These are phyloP conservation scores for Cotesia chilonis DNA, from an alignment of 1,140 invertebrate species.

Conservation along the genomic window DNA sequence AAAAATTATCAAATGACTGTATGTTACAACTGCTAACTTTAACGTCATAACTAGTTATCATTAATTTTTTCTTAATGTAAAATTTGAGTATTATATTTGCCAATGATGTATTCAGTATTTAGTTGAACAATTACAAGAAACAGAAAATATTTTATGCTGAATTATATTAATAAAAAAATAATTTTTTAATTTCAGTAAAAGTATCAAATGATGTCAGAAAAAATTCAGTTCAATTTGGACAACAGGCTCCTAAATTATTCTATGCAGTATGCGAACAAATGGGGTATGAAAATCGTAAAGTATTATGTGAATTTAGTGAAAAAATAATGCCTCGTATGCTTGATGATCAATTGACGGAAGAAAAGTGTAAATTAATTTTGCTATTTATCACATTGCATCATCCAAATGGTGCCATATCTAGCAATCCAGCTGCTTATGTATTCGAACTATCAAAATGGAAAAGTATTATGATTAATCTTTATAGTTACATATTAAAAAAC, in stretches of 20 bases:
- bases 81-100: no score
- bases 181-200: constrained; percentile 40
- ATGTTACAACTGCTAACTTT: no score
- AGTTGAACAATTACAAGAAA: background rate
- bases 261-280: constrained; percentile 48
- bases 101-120: no score
- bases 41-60: no score
- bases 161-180: constrained; percentile 13
- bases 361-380: constrained; percentile 52
- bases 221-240: constrained; percentile 36
- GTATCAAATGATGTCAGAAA: constrained; percentile 40
- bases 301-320: constrained; percentile 54
- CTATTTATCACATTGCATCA: constrained; percentile 55
- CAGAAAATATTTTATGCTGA: background rate
- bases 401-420: constrained; percentile 46
- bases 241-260: constrained; percentile 45
- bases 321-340: constrained; percentile 46
- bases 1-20: no score
- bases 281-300: constrained; percentile 48
- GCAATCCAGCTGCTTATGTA: constrained; percentile 43
- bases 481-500: constrained; percentile 47
- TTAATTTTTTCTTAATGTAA: no score
- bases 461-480: constrained; percentile 47
- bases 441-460: constrained; percentile 49
- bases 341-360: constrained; percentile 40